A percentile compares a stretch with the other conserved stretches of the same genome.
phyloP scores from a whole-genome alignment of 2,113 vertebrate genomes.

The Thamnophis sirtalis region DNA sequence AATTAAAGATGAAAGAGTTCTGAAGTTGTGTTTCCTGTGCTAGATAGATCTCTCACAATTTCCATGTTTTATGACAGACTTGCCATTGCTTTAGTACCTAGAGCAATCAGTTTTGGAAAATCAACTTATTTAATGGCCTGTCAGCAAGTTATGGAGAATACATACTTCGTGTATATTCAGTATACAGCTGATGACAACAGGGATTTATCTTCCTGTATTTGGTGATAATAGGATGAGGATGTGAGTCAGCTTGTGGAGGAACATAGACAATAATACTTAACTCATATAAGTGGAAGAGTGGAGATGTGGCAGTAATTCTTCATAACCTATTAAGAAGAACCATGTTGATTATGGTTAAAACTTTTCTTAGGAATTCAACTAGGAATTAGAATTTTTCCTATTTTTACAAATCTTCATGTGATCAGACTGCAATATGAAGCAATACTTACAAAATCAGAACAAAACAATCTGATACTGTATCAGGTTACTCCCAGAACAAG shows the following conservation, averaged over 20 bases:
- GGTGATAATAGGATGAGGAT: not conserved
- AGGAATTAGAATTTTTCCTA: not conserved
- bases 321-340: constrained; percentile 25
- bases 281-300: not conserved
- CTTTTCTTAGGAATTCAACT: not conserved
- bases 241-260: not conserved
- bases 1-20: not conserved
- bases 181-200: not conserved
- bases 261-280: constrained; percentile 29
- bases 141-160: not conserved
- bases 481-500: not conserved
- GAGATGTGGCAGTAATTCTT: constrained; percentile 36
- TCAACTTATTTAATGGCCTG: not conserved
- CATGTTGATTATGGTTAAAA: constrained; percentile 18
- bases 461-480: not conserved
- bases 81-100: not conserved
- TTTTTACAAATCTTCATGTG: not conserved
- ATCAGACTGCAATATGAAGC: not conserved
- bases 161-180: not conserved
- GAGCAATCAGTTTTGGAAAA: not conserved
- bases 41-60: not conserved
- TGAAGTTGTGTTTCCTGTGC: not conserved
- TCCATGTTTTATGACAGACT: not conserved
- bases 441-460: not conserved
- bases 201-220: not conserved